phyloP scores from a whole-genome alignment of 2,888 invertebrate genomes.

The Calliscelio sp. region DNA sequence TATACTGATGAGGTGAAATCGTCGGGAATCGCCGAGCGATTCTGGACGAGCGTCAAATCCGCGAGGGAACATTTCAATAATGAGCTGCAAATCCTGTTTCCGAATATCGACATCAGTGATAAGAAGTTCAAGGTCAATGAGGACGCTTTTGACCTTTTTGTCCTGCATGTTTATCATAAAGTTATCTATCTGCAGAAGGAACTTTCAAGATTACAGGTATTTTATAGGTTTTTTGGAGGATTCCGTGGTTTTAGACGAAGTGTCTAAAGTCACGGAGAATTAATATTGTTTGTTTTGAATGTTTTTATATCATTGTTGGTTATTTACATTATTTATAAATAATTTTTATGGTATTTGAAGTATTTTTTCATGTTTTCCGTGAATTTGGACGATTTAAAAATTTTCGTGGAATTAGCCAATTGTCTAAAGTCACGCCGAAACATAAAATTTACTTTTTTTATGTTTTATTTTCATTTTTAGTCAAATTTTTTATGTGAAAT shows the following conservation, averaged over 20 bases:
- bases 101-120: constrained; percentile 90
- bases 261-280: not conserved
- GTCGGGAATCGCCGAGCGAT: constrained; percentile 90
- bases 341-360: too few relatives aligned
- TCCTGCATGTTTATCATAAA: constrained; percentile 92
- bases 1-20: constrained; percentile 88
- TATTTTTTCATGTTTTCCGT: too few relatives aligned
- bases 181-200: constrained; percentile 93
- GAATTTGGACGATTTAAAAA: too few relatives aligned
- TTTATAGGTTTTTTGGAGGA: too few relatives aligned
- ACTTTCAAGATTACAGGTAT: constrained; percentile 90
- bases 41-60: constrained; percentile 92
- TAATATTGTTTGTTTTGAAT: too few relatives aligned
- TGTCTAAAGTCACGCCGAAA: too few relatives aligned
- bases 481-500: not conserved
- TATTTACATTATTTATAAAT: too few relatives aligned
- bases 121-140: constrained; percentile 88
- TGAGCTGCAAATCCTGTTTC: constrained; percentile 91
- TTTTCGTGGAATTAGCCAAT: too few relatives aligned
- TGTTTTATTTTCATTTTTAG: too few relatives aligned
- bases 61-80: constrained; percentile 89
- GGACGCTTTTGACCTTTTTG: constrained; percentile 91
- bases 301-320: too few relatives aligned
- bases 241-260: not conserved
- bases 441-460: too few relatives aligned